Conservation (phyloP, 2,888 invertebrate genomes). For the Epinotia brunnichana region DNA sequence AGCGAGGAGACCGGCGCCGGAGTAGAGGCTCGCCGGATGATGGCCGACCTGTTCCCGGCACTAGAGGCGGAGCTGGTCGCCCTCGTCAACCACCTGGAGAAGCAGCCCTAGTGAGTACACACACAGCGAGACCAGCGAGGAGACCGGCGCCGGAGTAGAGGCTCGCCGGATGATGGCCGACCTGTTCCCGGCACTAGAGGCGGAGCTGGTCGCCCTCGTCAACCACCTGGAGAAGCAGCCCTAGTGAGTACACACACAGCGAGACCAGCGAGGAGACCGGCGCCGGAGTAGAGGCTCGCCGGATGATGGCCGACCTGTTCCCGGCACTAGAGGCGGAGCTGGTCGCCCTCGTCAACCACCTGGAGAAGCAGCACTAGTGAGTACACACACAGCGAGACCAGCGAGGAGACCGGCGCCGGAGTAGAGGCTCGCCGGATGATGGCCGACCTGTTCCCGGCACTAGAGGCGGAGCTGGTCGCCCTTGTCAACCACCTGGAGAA, state of each 20-base stretch:
- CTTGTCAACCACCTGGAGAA: constrained; percentile 94
- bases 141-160: constrained; percentile 72
- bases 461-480: constrained; percentile 93
- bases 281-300: too few relatives aligned
- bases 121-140: constrained; percentile 44
- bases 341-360: constrained; percentile 91
- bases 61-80: constrained; percentile 93
- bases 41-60: constrained; percentile 90
- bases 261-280: constrained; percentile 49
- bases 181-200: constrained; percentile 94
- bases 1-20: constrained; percentile 45
- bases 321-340: constrained; percentile 94
- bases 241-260: constrained; percentile 86
- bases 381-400: constrained; percentile 23
- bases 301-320: constrained; percentile 87
- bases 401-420: constrained; percentile 49
- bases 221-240: constrained; percentile 92
- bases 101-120: too few relatives aligned
- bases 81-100: constrained; percentile 89
- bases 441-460: constrained; percentile 93
- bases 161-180: constrained; percentile 93
- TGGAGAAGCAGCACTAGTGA: constrained; percentile 56
- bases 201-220: constrained; percentile 93
- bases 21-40: too few relatives aligned
- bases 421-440: constrained; percentile 92